Percentiles rank a stretch among this genome's conserved stretches.
Conservation (phyloP, 64 coral and sea anemone species). For the Trachythela sp. region DNA sequence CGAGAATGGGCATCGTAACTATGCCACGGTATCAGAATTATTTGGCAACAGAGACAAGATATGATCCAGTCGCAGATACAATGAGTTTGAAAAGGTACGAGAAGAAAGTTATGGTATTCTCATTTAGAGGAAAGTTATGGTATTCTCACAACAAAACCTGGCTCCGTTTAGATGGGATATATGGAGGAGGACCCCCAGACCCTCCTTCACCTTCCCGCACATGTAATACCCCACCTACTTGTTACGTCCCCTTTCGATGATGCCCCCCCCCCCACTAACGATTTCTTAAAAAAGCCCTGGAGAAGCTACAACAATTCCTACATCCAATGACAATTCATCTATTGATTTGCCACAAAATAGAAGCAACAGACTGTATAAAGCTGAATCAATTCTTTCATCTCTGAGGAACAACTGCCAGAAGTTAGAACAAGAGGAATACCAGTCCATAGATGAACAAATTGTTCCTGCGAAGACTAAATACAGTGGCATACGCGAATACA, state of each 20-base stretch:
- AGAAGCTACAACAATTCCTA: background rate
- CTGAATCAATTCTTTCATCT: background rate
- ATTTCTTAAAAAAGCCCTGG: too few species aligned
- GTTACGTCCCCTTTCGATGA: too few species aligned
- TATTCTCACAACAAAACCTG: too few species aligned
- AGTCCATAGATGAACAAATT: background rate
- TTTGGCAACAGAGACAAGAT: background rate
- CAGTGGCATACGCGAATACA: background rate
- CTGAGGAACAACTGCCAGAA: background rate
- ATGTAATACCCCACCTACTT: too few species aligned
- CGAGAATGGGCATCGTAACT: background rate
- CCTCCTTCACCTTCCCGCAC: too few species aligned
- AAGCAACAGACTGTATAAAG: background rate
- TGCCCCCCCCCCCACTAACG: too few species aligned
- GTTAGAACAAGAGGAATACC: background rate
- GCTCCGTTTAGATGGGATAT: too few species aligned
- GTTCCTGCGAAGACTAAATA: background rate
- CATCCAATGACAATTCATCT: background rate
- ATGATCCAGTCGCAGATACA: background rate
- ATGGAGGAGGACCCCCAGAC: too few species aligned
- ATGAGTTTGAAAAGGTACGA: background rate
- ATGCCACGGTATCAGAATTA: background rate
- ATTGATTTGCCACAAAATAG: background rate
- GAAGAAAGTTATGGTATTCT: too few species aligned
- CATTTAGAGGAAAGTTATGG: too few species aligned